A percentile compares a stretch with the other conserved stretches of the same genome.
phyloP scores from a whole-genome alignment of 2,888 invertebrate species.

The Oeneis ivallda region DNA sequence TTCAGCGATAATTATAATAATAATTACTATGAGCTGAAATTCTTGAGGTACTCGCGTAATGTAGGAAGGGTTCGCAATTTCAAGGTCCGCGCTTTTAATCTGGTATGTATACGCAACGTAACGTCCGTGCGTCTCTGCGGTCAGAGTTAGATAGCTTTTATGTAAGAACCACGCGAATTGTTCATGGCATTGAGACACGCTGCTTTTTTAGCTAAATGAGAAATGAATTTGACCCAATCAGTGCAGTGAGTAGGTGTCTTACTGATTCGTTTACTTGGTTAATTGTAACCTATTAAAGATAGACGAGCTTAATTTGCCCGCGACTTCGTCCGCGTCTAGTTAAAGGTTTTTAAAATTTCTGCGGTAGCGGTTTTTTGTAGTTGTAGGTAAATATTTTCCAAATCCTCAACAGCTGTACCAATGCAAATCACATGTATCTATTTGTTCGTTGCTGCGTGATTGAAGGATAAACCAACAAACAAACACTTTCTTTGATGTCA shows the following conservation, averaged over 20 bases:
- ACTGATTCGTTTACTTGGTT: background rate
- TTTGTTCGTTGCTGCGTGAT: too few species aligned
- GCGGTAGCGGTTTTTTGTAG: too few species aligned
- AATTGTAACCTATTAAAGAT: background rate
- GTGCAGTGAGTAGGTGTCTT: background rate
- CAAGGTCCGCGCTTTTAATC: constrained; percentile 1
- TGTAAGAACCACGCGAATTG: constrained; percentile 21
- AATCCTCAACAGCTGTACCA: too few species aligned
- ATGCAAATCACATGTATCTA: too few species aligned
- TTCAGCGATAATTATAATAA: background rate
- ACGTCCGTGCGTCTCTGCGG: constrained; percentile 36
- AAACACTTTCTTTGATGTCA: too few species aligned
- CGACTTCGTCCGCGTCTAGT: background rate
- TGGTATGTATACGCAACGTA: constrained; percentile 19
- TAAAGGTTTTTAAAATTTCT: too few species aligned
- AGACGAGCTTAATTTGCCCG: too few species aligned
- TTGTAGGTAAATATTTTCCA: too few species aligned
- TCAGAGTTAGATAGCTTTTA: constrained; percentile 32
- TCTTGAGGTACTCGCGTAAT: background rate
- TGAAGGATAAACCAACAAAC: too few species aligned
- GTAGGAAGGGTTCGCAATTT: constrained; percentile 1
- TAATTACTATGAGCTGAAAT: background rate
- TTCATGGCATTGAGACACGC: constrained; percentile 19
- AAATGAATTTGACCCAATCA: constrained; percentile 16
- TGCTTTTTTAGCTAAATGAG: constrained; percentile 9